Conservation (phyloP, 2,113 vertebrate genomes). For the Eubucco bourcierii region DNA sequence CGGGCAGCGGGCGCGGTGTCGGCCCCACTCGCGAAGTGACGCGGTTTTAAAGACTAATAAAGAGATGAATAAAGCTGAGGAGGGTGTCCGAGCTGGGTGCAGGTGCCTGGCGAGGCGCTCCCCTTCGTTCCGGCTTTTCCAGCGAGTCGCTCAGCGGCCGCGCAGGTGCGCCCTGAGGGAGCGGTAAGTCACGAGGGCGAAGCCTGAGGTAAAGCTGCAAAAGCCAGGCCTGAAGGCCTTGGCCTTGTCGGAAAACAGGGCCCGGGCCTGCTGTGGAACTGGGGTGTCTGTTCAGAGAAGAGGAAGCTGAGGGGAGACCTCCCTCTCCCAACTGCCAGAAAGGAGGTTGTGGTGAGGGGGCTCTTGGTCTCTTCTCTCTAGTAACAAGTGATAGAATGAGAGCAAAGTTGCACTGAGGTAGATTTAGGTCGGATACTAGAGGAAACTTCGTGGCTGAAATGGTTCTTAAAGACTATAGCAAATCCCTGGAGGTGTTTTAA, state of each 20-base stretch:
- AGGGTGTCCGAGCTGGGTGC: rapidly evolving
- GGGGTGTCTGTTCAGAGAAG: not conserved
- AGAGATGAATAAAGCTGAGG: rapidly evolving
- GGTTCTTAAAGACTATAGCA: no score
- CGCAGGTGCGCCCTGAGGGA: not conserved
- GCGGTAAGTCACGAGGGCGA: rapidly evolving
- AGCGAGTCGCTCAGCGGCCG: not conserved
- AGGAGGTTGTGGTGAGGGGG: no score
- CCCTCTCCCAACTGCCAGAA: no score
- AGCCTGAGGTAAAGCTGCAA: rapidly evolving
- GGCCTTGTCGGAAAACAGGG: rapidly evolving
- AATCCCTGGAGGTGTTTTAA: no score
- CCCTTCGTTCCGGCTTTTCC: rapidly evolving
- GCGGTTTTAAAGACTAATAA: no score
- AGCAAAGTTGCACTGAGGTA: no score
- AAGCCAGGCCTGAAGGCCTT: not conserved
- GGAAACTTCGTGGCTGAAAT: no score
- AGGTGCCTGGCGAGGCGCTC: not conserved
- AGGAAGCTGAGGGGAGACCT: not conserved
- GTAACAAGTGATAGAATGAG: no score
- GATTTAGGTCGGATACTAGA: no score
- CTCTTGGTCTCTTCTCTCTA: no score
- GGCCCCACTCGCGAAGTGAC: rapidly evolving
- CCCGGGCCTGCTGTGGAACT: rapidly evolving
- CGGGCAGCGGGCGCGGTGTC: not conserved